phyloP scores from a whole-genome alignment of 2,888 invertebrate species.

The Brassicogethes aeneus region DNA sequence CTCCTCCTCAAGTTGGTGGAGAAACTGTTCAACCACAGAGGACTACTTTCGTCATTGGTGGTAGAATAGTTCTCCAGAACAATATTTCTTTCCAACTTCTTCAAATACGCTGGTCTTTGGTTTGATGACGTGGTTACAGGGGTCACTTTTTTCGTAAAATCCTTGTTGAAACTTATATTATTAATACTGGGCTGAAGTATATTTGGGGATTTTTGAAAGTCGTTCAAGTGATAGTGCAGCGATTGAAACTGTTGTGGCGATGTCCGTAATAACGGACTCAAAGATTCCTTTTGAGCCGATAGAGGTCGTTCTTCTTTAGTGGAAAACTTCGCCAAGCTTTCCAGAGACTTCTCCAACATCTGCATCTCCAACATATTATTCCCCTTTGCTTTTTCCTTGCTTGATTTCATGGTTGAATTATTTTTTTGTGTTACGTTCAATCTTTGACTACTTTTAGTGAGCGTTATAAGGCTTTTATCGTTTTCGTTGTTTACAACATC shows the following conservation, averaged over 20 bases:
- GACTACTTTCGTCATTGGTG: too few species aligned
- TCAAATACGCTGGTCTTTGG: slow-evolving; percentile 29
- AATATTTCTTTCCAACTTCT: slow-evolving; percentile 29
- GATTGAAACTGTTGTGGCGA: slow-evolving; percentile 18
- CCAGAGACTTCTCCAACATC: slow-evolving; percentile 30
- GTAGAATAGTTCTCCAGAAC: slow-evolving; percentile 25
- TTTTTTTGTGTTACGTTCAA: slow-evolving; percentile 21
- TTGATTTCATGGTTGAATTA: slow-evolving; percentile 2
- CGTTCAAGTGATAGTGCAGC: not conserved
- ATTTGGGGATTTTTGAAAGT: not conserved
- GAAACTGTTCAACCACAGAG: slow-evolving; percentile 25
- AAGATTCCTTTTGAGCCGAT: slow-evolving; percentile 11
- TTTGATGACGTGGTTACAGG: slow-evolving; percentile 28
- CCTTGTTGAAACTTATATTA: slow-evolving; percentile 34
- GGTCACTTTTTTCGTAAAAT: slow-evolving; percentile 29
- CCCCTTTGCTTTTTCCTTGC: slow-evolving; percentile 8
- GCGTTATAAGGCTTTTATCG: slow-evolving; percentile 23
- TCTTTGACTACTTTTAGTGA: slow-evolving; percentile 21
- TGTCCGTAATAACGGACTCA: slow-evolving; percentile 4
- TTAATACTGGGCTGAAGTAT: slow-evolving; percentile 34
- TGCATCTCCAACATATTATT: slow-evolving; percentile 24
- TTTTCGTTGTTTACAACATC: slow-evolving; percentile 16
- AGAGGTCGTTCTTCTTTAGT: slow-evolving; percentile 10
- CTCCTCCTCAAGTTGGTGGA: slow-evolving; percentile 16
- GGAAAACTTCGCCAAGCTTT: slow-evolving; percentile 24